A percentile compares a stretch with the other conserved stretches of the same genome.
These are phyloP conservation scores for Glaucopsyche alexis DNA, from an alignment of 2,888 invertebrate species.

Conservation along the genomic window DNA sequence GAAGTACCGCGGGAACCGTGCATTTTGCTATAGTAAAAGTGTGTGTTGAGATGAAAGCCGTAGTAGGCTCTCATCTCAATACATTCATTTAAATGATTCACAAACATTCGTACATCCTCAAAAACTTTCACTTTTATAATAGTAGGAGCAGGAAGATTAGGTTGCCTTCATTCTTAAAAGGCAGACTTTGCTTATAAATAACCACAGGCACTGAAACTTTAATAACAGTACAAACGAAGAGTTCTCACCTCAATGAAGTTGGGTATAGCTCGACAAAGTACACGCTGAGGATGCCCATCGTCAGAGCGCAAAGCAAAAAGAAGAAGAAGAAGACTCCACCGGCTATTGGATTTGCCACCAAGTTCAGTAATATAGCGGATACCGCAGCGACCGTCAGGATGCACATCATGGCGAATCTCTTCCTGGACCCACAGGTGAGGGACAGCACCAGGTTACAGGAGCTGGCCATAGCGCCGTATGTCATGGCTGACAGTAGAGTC, in stretches of 20 bases:
- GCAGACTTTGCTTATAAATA: too few relatives aligned
- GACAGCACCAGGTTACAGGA: slow-evolving; percentile 65
- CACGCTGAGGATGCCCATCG: slow-evolving; percentile 71
- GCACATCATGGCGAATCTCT: slow-evolving; percentile 64
- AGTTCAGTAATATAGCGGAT: slow-evolving; percentile 60
- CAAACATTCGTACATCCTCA: too few relatives aligned
- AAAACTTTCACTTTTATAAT: too few relatives aligned
- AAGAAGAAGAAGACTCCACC: slow-evolving; percentile 72
- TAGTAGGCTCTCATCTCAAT: too few relatives aligned
- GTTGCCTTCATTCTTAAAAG: too few relatives aligned
- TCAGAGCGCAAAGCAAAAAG: slow-evolving; percentile 66
- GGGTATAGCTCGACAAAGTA: slow-evolving; percentile 74
- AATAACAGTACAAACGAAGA: neutral
- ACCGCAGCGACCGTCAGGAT: slow-evolving; percentile 56
- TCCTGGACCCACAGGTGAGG: slow-evolving; percentile 63
- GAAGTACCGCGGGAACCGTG: too few relatives aligned
- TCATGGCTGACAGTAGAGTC: slow-evolving; percentile 69
- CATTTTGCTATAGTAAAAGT: too few relatives aligned
- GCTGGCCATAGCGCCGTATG: slow-evolving; percentile 68
- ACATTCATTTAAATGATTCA: too few relatives aligned
- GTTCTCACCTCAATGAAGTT: slow-evolving; percentile 66
- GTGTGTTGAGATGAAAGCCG: too few relatives aligned
- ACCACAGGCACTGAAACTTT: neutral
- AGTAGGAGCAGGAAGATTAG: too few relatives aligned
- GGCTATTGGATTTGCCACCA: slow-evolving; percentile 61